Conservation (phyloP, 2,888 invertebrate genomes). For the Hyalella azteca region DNA sequence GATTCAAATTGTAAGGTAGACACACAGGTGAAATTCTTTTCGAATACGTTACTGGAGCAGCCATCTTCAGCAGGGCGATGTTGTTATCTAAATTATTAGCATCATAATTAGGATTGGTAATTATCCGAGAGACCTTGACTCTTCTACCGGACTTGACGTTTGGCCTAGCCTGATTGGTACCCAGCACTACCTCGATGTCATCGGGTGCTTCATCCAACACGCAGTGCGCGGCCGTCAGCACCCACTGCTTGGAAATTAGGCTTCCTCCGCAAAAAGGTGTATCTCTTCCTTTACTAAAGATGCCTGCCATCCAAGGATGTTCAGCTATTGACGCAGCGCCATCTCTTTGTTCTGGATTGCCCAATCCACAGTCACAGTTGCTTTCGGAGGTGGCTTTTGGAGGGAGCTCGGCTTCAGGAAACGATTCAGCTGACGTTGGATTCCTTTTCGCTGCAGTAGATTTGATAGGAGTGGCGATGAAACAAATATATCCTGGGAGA, state of each 20-base stretch:
- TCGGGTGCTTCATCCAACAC: neutral
- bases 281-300: neutral
- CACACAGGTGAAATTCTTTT: slow-evolving; percentile 39
- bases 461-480: too few relatives aligned
- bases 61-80: slow-evolving; percentile 39
- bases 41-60: slow-evolving; percentile 13
- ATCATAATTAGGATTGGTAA: slow-evolving; percentile 37
- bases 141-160: neutral
- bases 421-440: too few relatives aligned
- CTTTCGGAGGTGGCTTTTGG: too few relatives aligned
- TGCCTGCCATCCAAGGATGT: slow-evolving; percentile 45
- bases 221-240: slow-evolving; percentile 47
- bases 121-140: neutral
- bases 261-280: slow-evolving; percentile 37
- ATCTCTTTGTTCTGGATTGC: too few relatives aligned
- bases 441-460: too few relatives aligned
- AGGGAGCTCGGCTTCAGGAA: too few relatives aligned
- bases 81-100: slow-evolving; percentile 34
- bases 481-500: too few relatives aligned
- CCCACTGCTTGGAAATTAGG: slow-evolving; percentile 41
- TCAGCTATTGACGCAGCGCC: slow-evolving; percentile 21
- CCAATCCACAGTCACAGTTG: too few relatives aligned
- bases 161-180: slow-evolving; percentile 39
- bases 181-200: slow-evolving; percentile 32
- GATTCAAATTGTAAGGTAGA: slow-evolving; percentile 31